Conservation (phyloP, 1,140 invertebrate species). For the Palaemon carinicauda region DNA sequence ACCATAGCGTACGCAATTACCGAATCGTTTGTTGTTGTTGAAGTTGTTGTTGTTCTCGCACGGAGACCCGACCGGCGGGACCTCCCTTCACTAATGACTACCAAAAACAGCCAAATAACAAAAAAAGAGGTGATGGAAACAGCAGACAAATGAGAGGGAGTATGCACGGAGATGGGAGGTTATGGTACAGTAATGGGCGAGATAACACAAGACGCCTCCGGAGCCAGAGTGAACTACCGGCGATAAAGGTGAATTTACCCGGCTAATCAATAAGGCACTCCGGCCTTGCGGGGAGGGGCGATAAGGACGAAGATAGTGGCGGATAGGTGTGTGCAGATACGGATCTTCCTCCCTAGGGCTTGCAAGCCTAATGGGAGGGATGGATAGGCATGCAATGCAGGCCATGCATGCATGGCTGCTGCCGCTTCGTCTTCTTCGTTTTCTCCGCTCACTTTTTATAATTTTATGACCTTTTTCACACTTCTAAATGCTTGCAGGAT, state of each 20-base stretch:
- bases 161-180: conserved; percentile 32
- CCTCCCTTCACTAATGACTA: conserved; percentile 15
- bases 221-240: not conserved
- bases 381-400: not conserved
- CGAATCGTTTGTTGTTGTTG: too few relatives aligned
- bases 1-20: conserved; percentile 8
- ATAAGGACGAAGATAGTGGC: too few relatives aligned
- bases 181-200: conserved; percentile 27
- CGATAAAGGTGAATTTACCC: not conserved
- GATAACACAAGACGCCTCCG: not conserved
- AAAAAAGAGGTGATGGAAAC: conserved; percentile 43
- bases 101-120: conserved; percentile 36
- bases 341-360: not conserved
- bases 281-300: too few relatives aligned
- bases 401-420: not conserved
- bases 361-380: not conserved
- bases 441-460: not conserved
- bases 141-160: conserved; percentile 45
- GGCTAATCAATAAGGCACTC: too few relatives aligned
- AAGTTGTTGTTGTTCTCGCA: not conserved
- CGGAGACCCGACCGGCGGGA: not conserved
- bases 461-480: not conserved
- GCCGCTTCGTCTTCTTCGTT: not conserved
- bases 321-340: not conserved
- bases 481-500: not conserved